These are phyloP conservation scores for Rhizomys pruinosus DNA, from an alignment of 2,113 vertebrate genomes.

Conservation along the genomic window DNA sequence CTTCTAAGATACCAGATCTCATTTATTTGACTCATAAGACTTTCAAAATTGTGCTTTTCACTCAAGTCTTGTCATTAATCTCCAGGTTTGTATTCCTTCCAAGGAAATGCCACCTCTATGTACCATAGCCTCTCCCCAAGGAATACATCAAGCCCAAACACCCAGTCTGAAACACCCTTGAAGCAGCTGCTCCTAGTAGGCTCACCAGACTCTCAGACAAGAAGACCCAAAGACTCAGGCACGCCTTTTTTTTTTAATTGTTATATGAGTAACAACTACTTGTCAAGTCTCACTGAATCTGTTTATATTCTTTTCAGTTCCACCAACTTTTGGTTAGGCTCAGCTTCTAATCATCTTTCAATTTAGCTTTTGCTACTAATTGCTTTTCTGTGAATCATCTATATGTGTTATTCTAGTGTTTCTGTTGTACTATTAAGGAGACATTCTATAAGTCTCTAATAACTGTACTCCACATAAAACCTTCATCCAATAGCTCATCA, in stretches of 20 bases:
- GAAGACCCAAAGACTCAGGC: constrained; percentile 1
- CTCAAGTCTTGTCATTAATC: not conserved
- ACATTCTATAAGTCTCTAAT: not conserved
- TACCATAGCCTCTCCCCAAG: not conserved
- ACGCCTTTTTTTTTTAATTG: constrained; percentile 8
- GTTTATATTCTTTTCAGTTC: constrained; percentile 17
- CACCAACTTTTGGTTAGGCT: not conserved
- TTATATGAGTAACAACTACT: not conserved
- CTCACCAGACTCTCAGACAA: not conserved
- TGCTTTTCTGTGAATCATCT: constrained; percentile 8
- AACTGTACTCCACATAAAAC: not conserved
- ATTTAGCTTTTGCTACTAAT: not conserved
- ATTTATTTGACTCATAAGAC: not conserved
- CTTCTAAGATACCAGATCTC: not conserved
- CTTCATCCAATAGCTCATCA: not conserved
- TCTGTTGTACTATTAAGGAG: not conserved
- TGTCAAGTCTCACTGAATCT: not conserved
- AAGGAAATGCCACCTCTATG: not conserved
- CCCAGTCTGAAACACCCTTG: not conserved
- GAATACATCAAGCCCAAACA: constrained; percentile 40
- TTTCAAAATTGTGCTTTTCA: not conserved
- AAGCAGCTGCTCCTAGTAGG: not conserved
- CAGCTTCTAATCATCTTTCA: constrained; percentile 7
- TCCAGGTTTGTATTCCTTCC: not conserved
- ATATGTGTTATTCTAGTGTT: not conserved